Conservation (phyloP, 2,113 vertebrate species). For the Lethenteron camtschaticum region DNA sequence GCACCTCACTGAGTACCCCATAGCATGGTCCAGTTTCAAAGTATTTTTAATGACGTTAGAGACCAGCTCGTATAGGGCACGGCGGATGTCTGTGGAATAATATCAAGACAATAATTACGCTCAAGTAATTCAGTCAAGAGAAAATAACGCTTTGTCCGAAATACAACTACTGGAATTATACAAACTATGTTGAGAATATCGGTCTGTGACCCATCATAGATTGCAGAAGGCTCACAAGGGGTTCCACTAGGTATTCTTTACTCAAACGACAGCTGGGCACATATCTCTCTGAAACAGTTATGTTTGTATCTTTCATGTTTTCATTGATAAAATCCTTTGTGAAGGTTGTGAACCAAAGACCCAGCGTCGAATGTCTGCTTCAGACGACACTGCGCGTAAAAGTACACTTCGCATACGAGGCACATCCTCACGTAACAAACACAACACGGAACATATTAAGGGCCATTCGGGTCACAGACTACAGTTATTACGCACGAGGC, state of each 20-base stretch:
- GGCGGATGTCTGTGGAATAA: constrained; percentile 46
- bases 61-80: constrained; percentile 71
- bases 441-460: too few relatives aligned
- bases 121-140: neutral
- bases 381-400: too few relatives aligned
- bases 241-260: neutral
- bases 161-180: neutral
- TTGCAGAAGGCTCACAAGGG: neutral
- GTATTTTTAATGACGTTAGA: constrained; percentile 70
- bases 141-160: neutral
- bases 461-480: too few relatives aligned
- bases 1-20: constrained; percentile 57
- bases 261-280: constrained; percentile 7
- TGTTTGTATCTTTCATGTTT: neutral
- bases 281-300: neutral
- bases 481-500: too few relatives aligned
- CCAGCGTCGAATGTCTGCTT: too few relatives aligned
- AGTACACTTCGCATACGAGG: too few relatives aligned
- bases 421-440: too few relatives aligned
- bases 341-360: too few relatives aligned
- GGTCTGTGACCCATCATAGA: neutral
- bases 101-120: constrained; percentile 11
- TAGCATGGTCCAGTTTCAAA: constrained; percentile 69
- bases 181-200: constrained; percentile 2
- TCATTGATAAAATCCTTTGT: too few relatives aligned